These are phyloP conservation scores for Labia minor DNA, from an alignment of 2,888 invertebrate species.

Conservation along the genomic window DNA sequence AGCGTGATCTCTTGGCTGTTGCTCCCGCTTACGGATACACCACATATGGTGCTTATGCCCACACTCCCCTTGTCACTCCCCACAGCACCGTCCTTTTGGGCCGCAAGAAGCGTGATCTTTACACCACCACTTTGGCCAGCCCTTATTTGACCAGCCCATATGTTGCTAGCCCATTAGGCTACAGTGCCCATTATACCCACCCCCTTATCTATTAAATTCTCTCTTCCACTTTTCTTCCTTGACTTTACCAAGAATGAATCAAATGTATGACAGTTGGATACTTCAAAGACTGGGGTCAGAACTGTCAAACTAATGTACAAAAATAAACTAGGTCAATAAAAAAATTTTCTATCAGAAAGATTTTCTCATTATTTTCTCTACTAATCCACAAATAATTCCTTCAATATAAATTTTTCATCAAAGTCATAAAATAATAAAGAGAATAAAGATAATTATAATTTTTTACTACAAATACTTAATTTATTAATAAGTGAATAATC, in stretches of 20 bases:
- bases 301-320: neutral
- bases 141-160: conserved; percentile 15
- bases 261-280: neutral
- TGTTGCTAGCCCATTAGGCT: neutral
- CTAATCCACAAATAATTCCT: no score
- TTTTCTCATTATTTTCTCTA: no score
- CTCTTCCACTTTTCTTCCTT: neutral
- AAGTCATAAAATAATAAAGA: no score
- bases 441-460: no score
- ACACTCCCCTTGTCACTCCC: conserved; percentile 14
- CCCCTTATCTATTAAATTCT: neutral
- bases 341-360: neutral
- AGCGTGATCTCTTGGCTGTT: conserved; percentile 21
- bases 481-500: no score
- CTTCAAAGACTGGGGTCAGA: neutral
- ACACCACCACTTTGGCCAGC: conserved; percentile 18
- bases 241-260: neutral
- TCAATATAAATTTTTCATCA: no score
- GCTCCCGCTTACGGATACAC: conserved; percentile 19
- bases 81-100: conserved; percentile 16
- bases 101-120: conserved; percentile 24
- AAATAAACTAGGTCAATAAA: neutral
- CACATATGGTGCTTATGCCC: neutral
- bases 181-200: neutral
- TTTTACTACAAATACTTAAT: no score